Conservation (phyloP, 2,113 vertebrate species). For the Cairina moschata region DNA sequence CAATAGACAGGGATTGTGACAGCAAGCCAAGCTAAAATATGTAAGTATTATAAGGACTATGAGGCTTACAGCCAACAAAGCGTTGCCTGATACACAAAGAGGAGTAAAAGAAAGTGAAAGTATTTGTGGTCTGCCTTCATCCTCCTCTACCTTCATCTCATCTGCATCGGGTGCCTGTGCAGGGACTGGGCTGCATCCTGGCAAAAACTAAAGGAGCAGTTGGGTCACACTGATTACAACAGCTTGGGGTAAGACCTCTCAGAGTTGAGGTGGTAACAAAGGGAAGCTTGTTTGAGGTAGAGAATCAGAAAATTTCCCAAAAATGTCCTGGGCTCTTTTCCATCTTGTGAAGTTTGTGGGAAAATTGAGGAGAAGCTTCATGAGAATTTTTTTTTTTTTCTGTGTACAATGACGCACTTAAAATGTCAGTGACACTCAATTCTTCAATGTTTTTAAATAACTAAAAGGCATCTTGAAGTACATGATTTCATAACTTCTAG, state of each 20-base stretch:
- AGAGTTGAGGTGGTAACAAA: neutral
- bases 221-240: neutral
- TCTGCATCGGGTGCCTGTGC: fast-evolving
- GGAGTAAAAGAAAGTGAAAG: neutral
- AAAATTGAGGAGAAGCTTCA: neutral
- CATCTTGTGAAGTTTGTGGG: neutral
- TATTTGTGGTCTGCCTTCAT: neutral
- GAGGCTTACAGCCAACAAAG: neutral
- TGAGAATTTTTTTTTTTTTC: neutral
- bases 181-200: neutral
- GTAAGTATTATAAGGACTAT: neutral
- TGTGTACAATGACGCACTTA: neutral
- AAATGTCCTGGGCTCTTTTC: neutral
- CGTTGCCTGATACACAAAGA: neutral
- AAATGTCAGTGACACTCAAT: neutral
- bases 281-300: neutral
- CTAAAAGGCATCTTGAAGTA: neutral
- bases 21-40: neutral
- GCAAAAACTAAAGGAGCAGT: neutral
- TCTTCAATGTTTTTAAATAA: neutral
- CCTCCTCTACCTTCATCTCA: neutral
- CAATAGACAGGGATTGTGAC: neutral
- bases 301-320: neutral
- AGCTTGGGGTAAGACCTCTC: neutral
- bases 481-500: neutral